Conservation (phyloP, 2,113 vertebrate species). For the Andinoacara biseriatus region DNA sequence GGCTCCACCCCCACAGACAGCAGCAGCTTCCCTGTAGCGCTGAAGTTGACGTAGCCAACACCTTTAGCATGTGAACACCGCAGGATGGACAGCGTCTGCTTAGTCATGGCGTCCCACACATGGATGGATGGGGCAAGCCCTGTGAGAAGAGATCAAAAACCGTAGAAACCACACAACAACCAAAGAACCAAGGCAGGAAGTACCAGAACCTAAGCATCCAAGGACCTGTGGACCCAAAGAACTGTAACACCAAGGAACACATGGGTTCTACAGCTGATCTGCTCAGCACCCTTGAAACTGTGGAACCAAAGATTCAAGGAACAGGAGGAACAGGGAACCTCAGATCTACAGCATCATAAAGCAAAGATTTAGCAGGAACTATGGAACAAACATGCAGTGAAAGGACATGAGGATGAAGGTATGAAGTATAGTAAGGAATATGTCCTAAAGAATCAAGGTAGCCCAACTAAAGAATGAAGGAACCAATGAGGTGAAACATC, state of each 20-base stretch:
- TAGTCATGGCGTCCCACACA: slow-evolving; percentile 95
- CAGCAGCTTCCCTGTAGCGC: slow-evolving; percentile 95
- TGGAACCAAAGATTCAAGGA: neutral
- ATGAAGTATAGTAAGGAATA: neutral
- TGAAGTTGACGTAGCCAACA: slow-evolving; percentile 93
- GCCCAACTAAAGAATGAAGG: neutral
- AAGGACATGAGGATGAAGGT: neutral
- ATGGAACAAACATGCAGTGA: neutral
- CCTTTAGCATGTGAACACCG: slow-evolving; percentile 93
- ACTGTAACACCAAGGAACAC: neutral
- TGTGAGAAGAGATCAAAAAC: slow-evolving; percentile 48
- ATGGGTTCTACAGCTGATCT: neutral
- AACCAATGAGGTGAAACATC: neutral
- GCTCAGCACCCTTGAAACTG: neutral
- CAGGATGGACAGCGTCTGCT: slow-evolving; percentile 95
- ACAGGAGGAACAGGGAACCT: neutral
- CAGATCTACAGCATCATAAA: neutral
- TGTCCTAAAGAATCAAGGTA: neutral
- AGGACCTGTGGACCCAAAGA: neutral
- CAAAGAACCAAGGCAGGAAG: neutral
- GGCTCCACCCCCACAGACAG: slow-evolving; percentile 94
- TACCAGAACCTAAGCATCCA: neutral
- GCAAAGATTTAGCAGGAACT: neutral
- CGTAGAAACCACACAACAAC: slow-evolving; percentile 13
- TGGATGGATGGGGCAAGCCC: slow-evolving; percentile 93